Evolutionary conservation across 2,888 invertebrate genomes (phyloP).

Genomic region (Agrotis ipsilon): DNA sequence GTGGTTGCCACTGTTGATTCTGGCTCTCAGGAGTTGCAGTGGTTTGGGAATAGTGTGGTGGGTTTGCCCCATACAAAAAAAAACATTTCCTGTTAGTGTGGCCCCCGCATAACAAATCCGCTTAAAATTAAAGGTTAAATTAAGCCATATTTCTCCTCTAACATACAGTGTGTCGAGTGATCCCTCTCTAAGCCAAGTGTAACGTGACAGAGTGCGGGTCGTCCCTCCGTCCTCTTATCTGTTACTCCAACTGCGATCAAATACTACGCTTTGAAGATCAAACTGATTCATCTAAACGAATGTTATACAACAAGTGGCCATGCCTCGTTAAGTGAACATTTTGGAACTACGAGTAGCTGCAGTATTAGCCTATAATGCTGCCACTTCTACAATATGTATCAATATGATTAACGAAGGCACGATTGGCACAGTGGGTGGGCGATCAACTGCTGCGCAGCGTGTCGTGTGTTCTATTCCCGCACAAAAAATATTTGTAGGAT

Average conservation of each 20-base stretch:
- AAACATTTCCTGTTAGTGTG: too few relatives aligned
- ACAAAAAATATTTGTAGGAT: not conserved
- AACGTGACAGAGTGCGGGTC: constrained; percentile 12
- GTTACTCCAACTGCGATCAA: not conserved
- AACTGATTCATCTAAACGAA: not conserved
- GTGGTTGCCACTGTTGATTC: too few relatives aligned
- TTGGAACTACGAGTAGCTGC: too few relatives aligned
- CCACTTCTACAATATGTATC: too few relatives aligned
- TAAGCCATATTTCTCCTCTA: not conserved
- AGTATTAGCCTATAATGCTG: not conserved
- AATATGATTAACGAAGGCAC: too few relatives aligned
- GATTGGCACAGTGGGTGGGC: too few relatives aligned
- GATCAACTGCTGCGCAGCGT: too few relatives aligned
- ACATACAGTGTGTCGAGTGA: constrained; percentile 9
- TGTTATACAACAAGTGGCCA: not conserved
- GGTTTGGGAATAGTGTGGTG: too few relatives aligned
- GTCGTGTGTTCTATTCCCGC: not conserved
- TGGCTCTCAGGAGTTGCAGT: too few relatives aligned
- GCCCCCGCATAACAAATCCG: not conserved
- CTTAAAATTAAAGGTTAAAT: not conserved
- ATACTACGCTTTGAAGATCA: constrained; percentile 2
- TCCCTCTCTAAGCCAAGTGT: constrained; percentile 9
- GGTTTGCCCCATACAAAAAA: too few relatives aligned
- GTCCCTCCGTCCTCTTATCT: constrained; percentile 12
- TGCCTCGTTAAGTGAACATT: not conserved